Conservation (phyloP, 2,797 vertebrate species). For the Melanotaenia nigrans region DNA sequence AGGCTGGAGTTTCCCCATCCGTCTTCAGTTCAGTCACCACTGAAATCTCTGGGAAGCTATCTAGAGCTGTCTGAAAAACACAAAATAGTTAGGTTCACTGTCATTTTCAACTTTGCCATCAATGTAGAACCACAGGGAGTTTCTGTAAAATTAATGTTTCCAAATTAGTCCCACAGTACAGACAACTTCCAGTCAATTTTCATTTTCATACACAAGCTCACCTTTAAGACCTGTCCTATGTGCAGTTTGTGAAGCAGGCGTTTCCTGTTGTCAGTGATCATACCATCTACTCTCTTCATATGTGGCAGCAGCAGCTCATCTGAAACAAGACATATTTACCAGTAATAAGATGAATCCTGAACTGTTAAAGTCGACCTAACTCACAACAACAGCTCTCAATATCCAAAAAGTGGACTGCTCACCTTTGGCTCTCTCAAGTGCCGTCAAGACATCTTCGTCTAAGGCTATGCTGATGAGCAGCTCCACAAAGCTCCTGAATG, state of each 20-base stretch:
- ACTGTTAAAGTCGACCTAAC: neutral
- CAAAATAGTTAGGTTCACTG: neutral
- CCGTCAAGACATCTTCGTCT: constrained; percentile 92
- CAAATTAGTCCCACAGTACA: neutral
- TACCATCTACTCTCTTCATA: constrained; percentile 95
- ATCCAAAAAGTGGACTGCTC: constrained; percentile 37
- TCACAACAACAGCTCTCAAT: neutral
- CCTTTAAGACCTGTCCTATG: constrained; percentile 94
- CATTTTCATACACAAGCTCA: constrained; percentile 58
- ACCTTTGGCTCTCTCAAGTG: constrained; percentile 94
- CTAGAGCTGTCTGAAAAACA: constrained; percentile 88
- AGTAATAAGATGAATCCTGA: neutral
- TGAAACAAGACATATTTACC: constrained; percentile 66
- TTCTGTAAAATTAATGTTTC: neutral
- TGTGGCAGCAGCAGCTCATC: constrained; percentile 95
- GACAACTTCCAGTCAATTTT: neutral
- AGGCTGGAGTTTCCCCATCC: constrained; percentile 86
- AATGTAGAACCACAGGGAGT: neutral
- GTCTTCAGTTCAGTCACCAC: constrained; percentile 90
- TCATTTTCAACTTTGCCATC: neutral
- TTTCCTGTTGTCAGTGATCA: constrained; percentile 95
- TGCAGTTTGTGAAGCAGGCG: constrained; percentile 92
- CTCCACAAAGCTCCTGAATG: constrained; percentile 96
- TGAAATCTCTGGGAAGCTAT: constrained; percentile 96
- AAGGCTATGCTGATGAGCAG: constrained; percentile 92